Conservation (phyloP, 2,113 vertebrate genomes). For the Egretta garzetta region DNA sequence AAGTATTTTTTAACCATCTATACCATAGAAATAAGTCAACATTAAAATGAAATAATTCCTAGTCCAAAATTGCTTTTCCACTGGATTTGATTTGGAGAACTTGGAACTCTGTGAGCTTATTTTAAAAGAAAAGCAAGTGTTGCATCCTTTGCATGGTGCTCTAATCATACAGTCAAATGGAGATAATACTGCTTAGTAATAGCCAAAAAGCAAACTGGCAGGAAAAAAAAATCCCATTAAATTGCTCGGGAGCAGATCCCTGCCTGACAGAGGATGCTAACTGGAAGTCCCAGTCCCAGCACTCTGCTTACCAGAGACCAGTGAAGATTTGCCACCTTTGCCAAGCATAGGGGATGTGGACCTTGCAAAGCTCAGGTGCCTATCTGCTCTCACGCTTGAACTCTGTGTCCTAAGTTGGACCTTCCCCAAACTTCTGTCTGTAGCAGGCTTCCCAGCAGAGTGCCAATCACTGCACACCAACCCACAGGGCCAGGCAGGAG, state of each 20-base stretch:
- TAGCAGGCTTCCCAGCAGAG: background rate
- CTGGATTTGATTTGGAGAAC: background rate
- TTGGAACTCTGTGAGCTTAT: background rate
- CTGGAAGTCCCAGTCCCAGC: background rate
- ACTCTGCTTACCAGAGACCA: background rate
- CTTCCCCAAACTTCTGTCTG: background rate
- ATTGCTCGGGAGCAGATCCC: background rate
- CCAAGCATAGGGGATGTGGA: fast-evolving
- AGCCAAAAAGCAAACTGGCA: background rate
- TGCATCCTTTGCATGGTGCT: background rate
- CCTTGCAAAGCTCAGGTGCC: no score
- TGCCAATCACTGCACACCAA: fast-evolving
- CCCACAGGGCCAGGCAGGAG: background rate
- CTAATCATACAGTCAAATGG: background rate
- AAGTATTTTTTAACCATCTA: background rate
- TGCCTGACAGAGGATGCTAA: background rate
- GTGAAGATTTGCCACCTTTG: background rate
- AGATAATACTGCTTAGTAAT: background rate
- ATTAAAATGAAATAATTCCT: background rate
- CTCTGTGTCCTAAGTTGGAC: fast-evolving
- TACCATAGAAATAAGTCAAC: background rate
- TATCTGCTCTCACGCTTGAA: background rate
- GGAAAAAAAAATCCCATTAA: no score
- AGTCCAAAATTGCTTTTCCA: background rate
- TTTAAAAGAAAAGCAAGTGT: background rate